Conservation (phyloP, 1,140 invertebrate genomes). For the Venustaconcha ellipsiformis region DNA sequence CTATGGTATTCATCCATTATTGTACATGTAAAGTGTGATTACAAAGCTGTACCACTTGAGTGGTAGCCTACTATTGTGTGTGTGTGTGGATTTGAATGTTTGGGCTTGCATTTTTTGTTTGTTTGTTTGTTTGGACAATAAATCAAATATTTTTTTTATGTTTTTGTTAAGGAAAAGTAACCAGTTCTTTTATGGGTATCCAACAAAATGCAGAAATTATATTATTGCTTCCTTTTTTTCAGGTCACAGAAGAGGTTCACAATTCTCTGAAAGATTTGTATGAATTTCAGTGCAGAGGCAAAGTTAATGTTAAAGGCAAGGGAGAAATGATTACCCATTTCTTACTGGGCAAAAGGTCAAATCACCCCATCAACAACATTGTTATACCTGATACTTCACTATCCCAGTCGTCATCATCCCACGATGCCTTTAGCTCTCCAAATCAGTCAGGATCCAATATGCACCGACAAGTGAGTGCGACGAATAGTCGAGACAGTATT, state of each 20-base stretch:
- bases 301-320: constrained; percentile 94
- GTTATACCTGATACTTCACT: constrained; percentile 28
- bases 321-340: constrained; percentile 93
- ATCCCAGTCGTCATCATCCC: constrained; percentile 22
- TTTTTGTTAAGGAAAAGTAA: too few species aligned
- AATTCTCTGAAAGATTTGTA: constrained; percentile 75
- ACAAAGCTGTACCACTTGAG: too few species aligned
- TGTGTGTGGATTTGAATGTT: too few species aligned
- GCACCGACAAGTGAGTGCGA: constrained; percentile 25
- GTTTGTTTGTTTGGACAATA: too few species aligned
- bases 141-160: too few species aligned
- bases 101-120: too few species aligned
- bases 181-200: not conserved
- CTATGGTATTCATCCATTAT: too few species aligned
- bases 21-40: too few species aligned
- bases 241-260: constrained; percentile 69
- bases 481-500: constrained; percentile 5
- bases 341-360: constrained; percentile 67
- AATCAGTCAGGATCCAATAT: constrained; percentile 5
- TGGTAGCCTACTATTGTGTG: too few species aligned
- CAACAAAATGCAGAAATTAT: not conserved
- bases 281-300: constrained; percentile 85
- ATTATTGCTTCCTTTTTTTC: constrained; percentile 39
- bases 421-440: constrained; percentile 15
- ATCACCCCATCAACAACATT: not conserved